These are phyloP conservation scores for Noctuana brunneofusca DNA, from an alignment of 2,888 invertebrate genomes.

Conservation along the genomic window DNA sequence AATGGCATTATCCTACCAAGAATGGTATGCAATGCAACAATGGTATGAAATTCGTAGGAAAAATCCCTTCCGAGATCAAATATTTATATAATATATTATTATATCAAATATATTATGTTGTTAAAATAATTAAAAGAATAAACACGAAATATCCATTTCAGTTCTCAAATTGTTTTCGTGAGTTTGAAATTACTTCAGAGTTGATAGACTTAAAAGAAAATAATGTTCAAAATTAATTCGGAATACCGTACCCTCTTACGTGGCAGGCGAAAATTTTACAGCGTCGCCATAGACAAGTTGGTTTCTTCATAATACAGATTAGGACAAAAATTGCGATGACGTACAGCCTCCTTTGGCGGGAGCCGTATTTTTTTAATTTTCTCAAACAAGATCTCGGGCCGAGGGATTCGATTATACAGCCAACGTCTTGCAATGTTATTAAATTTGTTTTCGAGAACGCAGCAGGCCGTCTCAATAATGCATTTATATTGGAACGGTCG, in stretches of 20 bases:
- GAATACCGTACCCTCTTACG: conserved; percentile 1
- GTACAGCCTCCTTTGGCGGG: conserved; percentile 57
- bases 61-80: too few species aligned
- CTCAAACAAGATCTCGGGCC: conserved; percentile 68
- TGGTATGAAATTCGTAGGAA: too few species aligned
- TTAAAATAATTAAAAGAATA: too few species aligned
- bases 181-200: neutral
- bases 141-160: too few species aligned
- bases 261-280: conserved; percentile 27
- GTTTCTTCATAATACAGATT: conserved; percentile 75
- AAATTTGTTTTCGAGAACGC: conserved; percentile 61
- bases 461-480: conserved; percentile 45
- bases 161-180: neutral
- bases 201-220: neutral
- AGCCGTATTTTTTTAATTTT: conserved; percentile 79
- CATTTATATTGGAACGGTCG: conserved; percentile 45
- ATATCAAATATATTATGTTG: too few species aligned
- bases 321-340: conserved; percentile 77
- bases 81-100: too few species aligned
- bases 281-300: conserved; percentile 35
- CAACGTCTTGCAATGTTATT: conserved; percentile 62
- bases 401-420: conserved; percentile 70
- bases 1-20: too few species aligned
- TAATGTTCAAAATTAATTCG: conserved; percentile 16
- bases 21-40: too few species aligned